A percentile compares a stretch with the other conserved stretches of the same genome.
These are phyloP conservation scores for Cephus rjabovi DNA, from an alignment of 2,888 invertebrate genomes.

Conservation along the genomic window DNA sequence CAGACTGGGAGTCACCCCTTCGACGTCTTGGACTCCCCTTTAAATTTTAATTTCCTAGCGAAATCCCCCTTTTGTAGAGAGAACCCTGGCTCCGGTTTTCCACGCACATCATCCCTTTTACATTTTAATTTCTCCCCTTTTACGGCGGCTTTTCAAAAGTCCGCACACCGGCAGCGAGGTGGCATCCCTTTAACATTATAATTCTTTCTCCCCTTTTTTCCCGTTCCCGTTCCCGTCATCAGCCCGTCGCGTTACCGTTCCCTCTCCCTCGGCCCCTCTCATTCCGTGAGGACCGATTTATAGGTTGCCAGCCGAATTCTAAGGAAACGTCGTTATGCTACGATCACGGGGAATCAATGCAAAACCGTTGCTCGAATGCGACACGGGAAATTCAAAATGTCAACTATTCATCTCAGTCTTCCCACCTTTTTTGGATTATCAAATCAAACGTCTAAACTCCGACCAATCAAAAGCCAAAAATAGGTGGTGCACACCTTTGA, in stretches of 20 bases:
- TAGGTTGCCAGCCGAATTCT: conserved; percentile 52
- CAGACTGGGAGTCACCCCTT: neutral
- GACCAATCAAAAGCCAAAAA: neutral
- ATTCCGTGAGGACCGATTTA: conserved; percentile 56
- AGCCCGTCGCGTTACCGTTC: neutral
- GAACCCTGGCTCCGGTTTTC: conserved; percentile 52
- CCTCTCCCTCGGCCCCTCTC: conserved; percentile 11
- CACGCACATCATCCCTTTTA: conserved; percentile 65
- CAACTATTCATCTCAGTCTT: neutral
- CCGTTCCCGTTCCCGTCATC: neutral
- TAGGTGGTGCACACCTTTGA: neutral
- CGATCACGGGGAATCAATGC: conserved; percentile 49
- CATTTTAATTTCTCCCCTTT: conserved; percentile 66
- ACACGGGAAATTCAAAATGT: neutral
- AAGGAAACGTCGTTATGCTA: conserved; percentile 58
- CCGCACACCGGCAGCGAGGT: conserved; percentile 43
- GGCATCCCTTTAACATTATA: conserved; percentile 65
- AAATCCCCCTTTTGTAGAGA: conserved; percentile 54
- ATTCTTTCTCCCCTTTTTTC: conserved; percentile 49
- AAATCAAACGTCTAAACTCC: neutral
- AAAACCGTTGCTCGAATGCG: conserved; percentile 51
- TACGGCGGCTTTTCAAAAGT: conserved; percentile 58
- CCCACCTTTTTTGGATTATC: neutral
- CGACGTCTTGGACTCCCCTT: conserved; percentile 1
- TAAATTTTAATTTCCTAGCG: conserved; percentile 57